Conservation (phyloP, 2,797 vertebrate genomes). For the Craterocephalus amniculus region DNA sequence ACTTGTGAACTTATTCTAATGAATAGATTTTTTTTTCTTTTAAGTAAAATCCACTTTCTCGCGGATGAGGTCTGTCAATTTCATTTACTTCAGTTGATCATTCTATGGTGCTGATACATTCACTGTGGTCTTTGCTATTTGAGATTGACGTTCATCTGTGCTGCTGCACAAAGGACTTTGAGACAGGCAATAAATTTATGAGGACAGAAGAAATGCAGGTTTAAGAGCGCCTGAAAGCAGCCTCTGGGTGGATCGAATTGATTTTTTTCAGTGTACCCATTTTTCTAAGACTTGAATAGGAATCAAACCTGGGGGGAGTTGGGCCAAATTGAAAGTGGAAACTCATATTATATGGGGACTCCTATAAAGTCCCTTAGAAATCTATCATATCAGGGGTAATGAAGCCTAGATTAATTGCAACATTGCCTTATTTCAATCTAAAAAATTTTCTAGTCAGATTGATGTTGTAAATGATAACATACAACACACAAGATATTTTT, state of each 20-base stretch:
- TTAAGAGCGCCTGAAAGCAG: slow-evolving; percentile 76
- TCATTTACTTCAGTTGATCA: slow-evolving; percentile 44
- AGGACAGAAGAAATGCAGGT: slow-evolving; percentile 75
- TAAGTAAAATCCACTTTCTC: not conserved
- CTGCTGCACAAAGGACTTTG: slow-evolving; percentile 65
- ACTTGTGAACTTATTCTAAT: not conserved
- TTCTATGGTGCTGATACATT: slow-evolving; percentile 49
- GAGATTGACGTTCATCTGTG: slow-evolving; percentile 72
- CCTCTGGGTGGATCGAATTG: slow-evolving; percentile 73
- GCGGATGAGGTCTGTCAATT: slow-evolving; percentile 26
- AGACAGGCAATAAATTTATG: slow-evolving; percentile 74
- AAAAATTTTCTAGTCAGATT: slow-evolving; percentile 16
- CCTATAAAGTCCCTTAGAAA: slow-evolving; percentile 46
- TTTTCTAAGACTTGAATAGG: slow-evolving; percentile 75
- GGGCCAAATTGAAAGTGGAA: slow-evolving; percentile 60
- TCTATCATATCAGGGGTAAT: slow-evolving; percentile 52
- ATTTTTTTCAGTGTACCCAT: slow-evolving; percentile 71
- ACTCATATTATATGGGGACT: slow-evolving; percentile 57
- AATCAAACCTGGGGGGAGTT: slow-evolving; percentile 67
- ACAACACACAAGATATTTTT: not conserved
- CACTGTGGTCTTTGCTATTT: slow-evolving; percentile 66
- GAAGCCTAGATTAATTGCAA: slow-evolving; percentile 50
- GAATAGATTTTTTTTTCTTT: not conserved
- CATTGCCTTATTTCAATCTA: slow-evolving; percentile 34
- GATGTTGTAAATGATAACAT: slow-evolving; percentile 30